Evolutionary conservation across 92 coral and sea anemone species (phyloP).

Genomic region (Palythoa grandiflora): DNA sequence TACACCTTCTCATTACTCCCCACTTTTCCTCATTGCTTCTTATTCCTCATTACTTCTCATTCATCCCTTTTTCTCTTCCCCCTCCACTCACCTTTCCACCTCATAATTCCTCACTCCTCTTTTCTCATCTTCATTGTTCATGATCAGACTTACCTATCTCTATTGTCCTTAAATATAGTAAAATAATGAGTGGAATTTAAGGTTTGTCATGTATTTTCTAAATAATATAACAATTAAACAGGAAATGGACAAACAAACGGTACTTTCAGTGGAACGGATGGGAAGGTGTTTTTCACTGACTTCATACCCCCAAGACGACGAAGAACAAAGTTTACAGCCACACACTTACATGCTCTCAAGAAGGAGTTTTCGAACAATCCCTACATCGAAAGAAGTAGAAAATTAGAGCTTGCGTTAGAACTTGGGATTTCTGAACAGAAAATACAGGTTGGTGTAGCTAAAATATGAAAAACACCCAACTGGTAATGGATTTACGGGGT

Average conservation of each 20-base stretch:
- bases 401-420: conserved; percentile 3
- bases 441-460: too few species aligned
- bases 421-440: background rate
- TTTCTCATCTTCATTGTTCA: background rate
- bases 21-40: too few species aligned
- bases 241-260: background rate
- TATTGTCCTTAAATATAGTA: background rate
- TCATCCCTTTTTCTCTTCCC: too few species aligned
- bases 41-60: too few species aligned
- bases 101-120: background rate
- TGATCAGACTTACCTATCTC: background rate
- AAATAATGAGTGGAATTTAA: background rate
- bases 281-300: background rate
- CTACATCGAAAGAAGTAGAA: conserved; percentile 24
- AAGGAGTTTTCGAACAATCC: conserved; percentile 13
- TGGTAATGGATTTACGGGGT: too few species aligned
- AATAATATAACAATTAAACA: background rate
- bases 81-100: background rate
- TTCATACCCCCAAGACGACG: conserved; percentile 19
- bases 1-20: too few species aligned
- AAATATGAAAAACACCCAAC: too few species aligned
- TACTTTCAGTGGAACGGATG: conserved; percentile 1
- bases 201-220: background rate
- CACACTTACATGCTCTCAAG: conserved; percentile 6
- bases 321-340: conserved; percentile 30